These are phyloP conservation scores for Tipula unca DNA, from an alignment of 2,888 invertebrate species.

Conservation along the genomic window DNA sequence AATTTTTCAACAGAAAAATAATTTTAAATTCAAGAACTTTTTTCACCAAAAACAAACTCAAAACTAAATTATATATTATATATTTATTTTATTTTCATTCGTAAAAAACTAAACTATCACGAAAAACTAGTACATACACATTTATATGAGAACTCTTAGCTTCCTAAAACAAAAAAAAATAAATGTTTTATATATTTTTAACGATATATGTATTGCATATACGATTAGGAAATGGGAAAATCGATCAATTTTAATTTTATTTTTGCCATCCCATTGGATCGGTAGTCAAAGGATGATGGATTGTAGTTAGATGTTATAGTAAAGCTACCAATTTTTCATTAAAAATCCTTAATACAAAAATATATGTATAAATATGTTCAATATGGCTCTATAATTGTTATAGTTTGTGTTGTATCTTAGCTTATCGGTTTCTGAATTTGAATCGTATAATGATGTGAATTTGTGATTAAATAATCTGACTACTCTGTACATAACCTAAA, in stretches of 20 bases:
- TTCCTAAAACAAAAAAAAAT: background rate
- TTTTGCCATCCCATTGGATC: background rate
- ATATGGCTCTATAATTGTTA: background rate
- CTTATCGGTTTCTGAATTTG: background rate
- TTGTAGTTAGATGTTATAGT: background rate
- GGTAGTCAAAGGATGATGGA: background rate
- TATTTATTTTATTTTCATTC: background rate
- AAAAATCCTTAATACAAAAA: background rate
- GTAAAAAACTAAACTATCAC: background rate
- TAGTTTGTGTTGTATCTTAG: background rate
- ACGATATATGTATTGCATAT: background rate
- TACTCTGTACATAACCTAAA: background rate
- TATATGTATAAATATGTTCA: background rate
- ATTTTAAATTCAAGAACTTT: background rate
- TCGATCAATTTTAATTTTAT: background rate
- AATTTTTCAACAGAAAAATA: background rate
- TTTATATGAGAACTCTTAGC: background rate
- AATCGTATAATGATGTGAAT: background rate
- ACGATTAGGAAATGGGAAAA: background rate
- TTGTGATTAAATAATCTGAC: background rate
- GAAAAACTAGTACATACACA: background rate
- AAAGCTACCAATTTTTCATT: background rate
- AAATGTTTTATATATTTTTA: background rate
- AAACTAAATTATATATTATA: background rate
- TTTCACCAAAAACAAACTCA: background rate